These are phyloP conservation scores for Palloptera scutellata DNA, from an alignment of 2,888 invertebrate species.

Conservation along the genomic window DNA sequence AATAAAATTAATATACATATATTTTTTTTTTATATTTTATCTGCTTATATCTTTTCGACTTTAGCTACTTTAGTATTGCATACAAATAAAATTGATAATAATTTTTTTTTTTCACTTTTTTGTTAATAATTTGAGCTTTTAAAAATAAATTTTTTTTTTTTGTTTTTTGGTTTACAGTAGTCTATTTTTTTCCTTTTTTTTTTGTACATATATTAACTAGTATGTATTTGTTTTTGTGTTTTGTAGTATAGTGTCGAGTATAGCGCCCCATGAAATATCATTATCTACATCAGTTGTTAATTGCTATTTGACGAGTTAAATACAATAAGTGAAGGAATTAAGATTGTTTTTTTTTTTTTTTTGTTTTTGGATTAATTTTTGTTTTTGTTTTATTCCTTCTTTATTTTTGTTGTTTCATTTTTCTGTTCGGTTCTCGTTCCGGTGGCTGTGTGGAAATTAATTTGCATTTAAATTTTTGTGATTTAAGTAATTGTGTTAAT, in stretches of 20 bases:
- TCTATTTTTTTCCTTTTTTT: neutral
- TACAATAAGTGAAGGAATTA: slow-evolving; percentile 52
- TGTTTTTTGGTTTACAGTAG: slow-evolving; percentile 16
- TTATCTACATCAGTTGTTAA: slow-evolving; percentile 63
- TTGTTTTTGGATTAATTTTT: slow-evolving; percentile 33
- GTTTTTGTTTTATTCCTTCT: slow-evolving; percentile 17
- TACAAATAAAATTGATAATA: slow-evolving; percentile 43
- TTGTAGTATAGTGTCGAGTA: slow-evolving; percentile 12
- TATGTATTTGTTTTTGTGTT: neutral
- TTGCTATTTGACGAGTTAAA: slow-evolving; percentile 62
- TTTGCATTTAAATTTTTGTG: too few species aligned
- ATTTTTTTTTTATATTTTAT: slow-evolving; percentile 22
- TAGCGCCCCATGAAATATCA: slow-evolving; percentile 43
- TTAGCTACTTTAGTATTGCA: slow-evolving; percentile 39
- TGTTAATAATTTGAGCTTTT: too few species aligned
- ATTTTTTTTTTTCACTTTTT: slow-evolving; percentile 34
- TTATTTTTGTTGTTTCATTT: slow-evolving; percentile 17
- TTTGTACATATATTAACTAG: neutral
- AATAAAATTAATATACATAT: neutral
- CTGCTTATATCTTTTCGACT: slow-evolving; percentile 26
- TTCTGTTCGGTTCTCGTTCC: neutral
- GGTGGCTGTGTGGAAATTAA: too few species aligned
- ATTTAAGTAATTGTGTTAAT: too few species aligned
- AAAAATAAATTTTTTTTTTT: slow-evolving; percentile 32
- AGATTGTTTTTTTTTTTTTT: neutral